Percentiles rank a stretch among this genome's conserved stretches.
phyloP scores from a whole-genome alignment of 2,888 invertebrate species.

The Ichneumoninae sp. region DNA sequence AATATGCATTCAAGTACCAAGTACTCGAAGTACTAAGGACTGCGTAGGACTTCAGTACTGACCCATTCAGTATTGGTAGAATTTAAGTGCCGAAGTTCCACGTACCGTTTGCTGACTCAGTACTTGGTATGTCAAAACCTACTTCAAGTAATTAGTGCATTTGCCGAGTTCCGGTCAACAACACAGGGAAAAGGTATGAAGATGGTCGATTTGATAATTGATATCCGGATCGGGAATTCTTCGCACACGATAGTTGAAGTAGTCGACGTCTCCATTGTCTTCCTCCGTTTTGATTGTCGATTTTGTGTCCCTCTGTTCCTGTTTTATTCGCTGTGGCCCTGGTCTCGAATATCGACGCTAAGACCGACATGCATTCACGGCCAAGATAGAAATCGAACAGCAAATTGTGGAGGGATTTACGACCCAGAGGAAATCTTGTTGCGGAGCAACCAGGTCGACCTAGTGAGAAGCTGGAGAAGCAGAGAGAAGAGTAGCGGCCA shows the following conservation, averaged over 20 bases:
- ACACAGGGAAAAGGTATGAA: constrained; percentile 64
- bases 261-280: constrained; percentile 9
- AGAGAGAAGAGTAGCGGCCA: constrained; percentile 63
- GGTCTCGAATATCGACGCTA: constrained; percentile 41
- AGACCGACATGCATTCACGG: constrained; percentile 43
- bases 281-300: constrained; percentile 15
- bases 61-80: too few species aligned
- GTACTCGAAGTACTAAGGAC: too few species aligned
- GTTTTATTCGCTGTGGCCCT: constrained; percentile 4
- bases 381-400: constrained; percentile 49
- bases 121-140: too few species aligned
- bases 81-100: too few species aligned
- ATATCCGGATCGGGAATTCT: constrained; percentile 68
- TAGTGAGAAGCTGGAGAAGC: constrained; percentile 61
- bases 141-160: too few species aligned
- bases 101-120: too few species aligned
- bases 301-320: constrained; percentile 1
- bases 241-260: not conserved
- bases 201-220: constrained; percentile 80
- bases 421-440: constrained; percentile 49
- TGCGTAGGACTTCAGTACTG: too few species aligned
- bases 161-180: too few species aligned
- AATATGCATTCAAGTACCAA: too few species aligned
- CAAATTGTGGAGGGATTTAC: constrained; percentile 38
- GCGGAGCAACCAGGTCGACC: constrained; percentile 19